phyloP scores from a whole-genome alignment of 2,888 invertebrate genomes.

The Meandrusa payeni region DNA sequence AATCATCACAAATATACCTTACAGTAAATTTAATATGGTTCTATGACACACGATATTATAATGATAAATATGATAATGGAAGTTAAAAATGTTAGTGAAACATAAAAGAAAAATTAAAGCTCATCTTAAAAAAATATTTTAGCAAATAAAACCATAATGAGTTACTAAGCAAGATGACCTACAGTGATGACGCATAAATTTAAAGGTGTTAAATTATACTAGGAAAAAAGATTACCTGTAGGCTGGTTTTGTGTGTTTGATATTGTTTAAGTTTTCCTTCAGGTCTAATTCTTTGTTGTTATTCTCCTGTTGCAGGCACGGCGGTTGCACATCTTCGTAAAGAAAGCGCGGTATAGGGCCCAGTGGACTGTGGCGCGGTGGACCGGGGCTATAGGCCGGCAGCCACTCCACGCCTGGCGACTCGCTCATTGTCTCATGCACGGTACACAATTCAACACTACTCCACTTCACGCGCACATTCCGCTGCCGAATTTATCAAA shows the following conservation, averaged over 20 bases:
- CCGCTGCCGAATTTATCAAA: constrained; percentile 33
- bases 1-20: too few species aligned
- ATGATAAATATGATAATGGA: too few species aligned
- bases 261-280: constrained; percentile 70
- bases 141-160: constrained; percentile 13
- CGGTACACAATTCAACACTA: constrained; percentile 40
- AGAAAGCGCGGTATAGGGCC: constrained; percentile 73
- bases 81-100: too few species aligned
- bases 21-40: too few species aligned
- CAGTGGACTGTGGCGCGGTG: constrained; percentile 74
- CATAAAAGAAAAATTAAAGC: not conserved
- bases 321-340: constrained; percentile 72
- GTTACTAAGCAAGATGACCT: constrained; percentile 21
- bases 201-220: constrained; percentile 36
- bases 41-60: too few species aligned
- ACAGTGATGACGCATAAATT: constrained; percentile 29
- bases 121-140: too few species aligned
- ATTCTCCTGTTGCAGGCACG: constrained; percentile 64
- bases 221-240: constrained; percentile 71
- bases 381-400: constrained; percentile 75
- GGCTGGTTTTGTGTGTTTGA: constrained; percentile 80
- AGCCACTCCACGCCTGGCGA: constrained; percentile 78
- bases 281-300: constrained; percentile 70
- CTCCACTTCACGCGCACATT: constrained; percentile 39
- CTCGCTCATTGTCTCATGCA: constrained; percentile 71